Base-by-base conservation (phyloP, 1,140 invertebrate species). In the Lordiphosa stackelbergi region DNA sequence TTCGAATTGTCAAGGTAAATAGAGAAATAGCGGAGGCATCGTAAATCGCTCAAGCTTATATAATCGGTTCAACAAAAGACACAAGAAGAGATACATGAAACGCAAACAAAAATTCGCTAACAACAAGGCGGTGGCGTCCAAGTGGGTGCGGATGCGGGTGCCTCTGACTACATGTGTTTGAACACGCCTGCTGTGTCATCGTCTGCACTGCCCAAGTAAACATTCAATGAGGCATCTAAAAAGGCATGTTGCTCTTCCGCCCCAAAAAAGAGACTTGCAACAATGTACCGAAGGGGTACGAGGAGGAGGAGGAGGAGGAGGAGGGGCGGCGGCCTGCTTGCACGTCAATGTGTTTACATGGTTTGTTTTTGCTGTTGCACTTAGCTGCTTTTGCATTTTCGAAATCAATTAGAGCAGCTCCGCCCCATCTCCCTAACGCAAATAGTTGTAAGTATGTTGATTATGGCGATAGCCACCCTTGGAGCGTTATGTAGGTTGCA, bases 361-460 rank as follows among this genome's bases (percentile, higher is more conserved):
- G 46, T 54, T 31, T 37, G 59, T 35, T 45, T 37, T 40, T 73
- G 42, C 55, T 65, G 70, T 42, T 53, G 34, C 10, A 22, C 3
- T 22, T 22, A 22, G 22, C 22, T 24, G 5, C 22, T 24, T 4
- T 56, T 72, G 53, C 47, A 78, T 55, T 81, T 70, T 53, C 36
- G 38, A 54, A 70, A 81, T 81, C 71, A 81, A 79, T 70, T 81
- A 74, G 71, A 79, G 58, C 70, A 58, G 37, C 48, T 51, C 31
- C 65, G 42, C 65, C 65, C 36, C 46, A 4, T 34, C 11, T 41
- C 19, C 40, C 40, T 52, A 11, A 43, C 53, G 53, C 11, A 63
- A 68, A 77, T 69, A 69, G 64, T 60, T 77, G 72, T 43, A 66
- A 73, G 59, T 58, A 58, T 79, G 60, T 59, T 73, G 70, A 78